A percentile compares a stretch with the other conserved stretches of the same genome.
These are phyloP conservation scores for Papilio helenus DNA, from an alignment of 1,140 invertebrate species.

Conservation along the genomic window DNA sequence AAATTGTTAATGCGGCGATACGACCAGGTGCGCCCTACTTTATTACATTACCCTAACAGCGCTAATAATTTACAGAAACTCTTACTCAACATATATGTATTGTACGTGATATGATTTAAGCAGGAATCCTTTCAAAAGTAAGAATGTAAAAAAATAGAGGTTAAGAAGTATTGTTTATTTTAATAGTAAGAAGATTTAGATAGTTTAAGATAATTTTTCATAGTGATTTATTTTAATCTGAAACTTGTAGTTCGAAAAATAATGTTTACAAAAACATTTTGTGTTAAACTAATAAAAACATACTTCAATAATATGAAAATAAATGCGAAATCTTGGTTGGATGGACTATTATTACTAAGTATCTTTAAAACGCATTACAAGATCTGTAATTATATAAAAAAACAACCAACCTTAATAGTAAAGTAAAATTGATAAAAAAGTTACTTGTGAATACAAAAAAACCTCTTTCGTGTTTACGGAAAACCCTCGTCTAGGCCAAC, in stretches of 20 bases:
- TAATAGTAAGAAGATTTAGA: too few species aligned
- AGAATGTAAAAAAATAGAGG: neutral
- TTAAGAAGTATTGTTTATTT: too few species aligned
- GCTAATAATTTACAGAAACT: slow-evolving; percentile 4
- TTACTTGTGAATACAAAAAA: slow-evolving; percentile 14
- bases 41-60: slow-evolving; percentile 14
- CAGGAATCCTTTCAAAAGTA: neutral
- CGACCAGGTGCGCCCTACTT: slow-evolving; percentile 17
- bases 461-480: slow-evolving; percentile 10
- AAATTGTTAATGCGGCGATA: slow-evolving; percentile 22
- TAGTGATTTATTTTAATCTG: too few species aligned
- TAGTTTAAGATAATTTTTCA: too few species aligned
- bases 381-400: neutral
- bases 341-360: too few species aligned
- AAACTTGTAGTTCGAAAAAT: too few species aligned
- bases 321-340: too few species aligned
- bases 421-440: neutral
- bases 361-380: too few species aligned
- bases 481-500: slow-evolving; percentile 19
- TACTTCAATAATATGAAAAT: too few species aligned
- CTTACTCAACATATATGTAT: neutral
- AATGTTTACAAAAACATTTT: too few species aligned
- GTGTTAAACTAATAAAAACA: too few species aligned
- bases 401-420: neutral
- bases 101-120: neutral